Evolutionary conservation across 2,888 invertebrate genomes (phyloP), one percentile per base, ranked within the genome.

Genomic region (Gerris lacustris): DNA sequence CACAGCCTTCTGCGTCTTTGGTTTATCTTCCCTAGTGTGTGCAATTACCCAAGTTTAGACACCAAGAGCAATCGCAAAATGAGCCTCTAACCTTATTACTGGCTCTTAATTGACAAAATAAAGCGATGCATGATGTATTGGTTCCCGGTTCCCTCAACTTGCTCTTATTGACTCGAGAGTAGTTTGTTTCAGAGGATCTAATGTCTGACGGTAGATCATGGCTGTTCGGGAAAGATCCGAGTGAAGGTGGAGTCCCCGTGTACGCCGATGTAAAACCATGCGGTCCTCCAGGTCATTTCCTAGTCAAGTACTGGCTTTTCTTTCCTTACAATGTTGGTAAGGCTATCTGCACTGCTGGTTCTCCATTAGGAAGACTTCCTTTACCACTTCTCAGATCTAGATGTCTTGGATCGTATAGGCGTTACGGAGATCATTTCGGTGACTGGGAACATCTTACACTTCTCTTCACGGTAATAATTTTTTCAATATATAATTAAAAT

Each of bases 291-390:
- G 43, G 55, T 7, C 79, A 81, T 75, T 86, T 87, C 79, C 85
- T 86, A 78, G 86, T 88, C 64, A 86, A 86, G 73, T 88, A 86
- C 80, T 88, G 88, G 88, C 83, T 86, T 80, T 88, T 88, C 79
- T 88, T 86, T 80, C 88, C 88, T 5, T 88, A 85, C 78, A 88
- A 87, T 78, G 84, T 86, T 79, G 85, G 84, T 75, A 85, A 86
- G 78, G 81, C 82, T 69, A 79, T 85, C 69, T 85, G 83, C 75
- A 81, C 80, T 70, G 76, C 80, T 72, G 79, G 80, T 76, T 72
- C 74, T 69, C 84, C 82, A 70, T 81, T 82, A 76, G 86, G 87
- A 1, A 82, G 82, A 72, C 83, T 86, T 76, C 87, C 87, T 44
- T 82, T 86, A 73, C 86, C 86, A 0, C 79, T 80, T 63, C 80